A percentile compares a stretch with the other conserved stretches of the same genome.
Evolutionary conservation across 1,140 invertebrate genomes (phyloP).

Genomic region (Brachionus rotundiformis): DNA sequence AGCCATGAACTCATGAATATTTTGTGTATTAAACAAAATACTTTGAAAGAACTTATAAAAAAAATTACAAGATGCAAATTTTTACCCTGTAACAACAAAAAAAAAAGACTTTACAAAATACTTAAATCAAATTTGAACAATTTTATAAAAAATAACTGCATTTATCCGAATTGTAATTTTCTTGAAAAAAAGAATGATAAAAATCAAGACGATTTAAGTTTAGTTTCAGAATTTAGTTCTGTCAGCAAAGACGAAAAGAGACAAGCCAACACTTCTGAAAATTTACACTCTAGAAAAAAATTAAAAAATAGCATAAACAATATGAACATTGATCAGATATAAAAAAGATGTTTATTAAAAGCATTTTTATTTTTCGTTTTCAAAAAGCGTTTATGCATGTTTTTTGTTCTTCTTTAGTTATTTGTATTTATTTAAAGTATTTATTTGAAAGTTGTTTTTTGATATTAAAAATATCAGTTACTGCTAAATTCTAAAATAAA

Average conservation of each 20-base stretch:
- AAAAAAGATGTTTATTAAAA: too few relatives aligned
- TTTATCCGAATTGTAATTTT: not conserved
- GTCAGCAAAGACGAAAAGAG: not conserved
- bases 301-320: too few relatives aligned
- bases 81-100: not conserved
- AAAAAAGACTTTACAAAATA: not conserved
- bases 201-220: not conserved
- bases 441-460: too few relatives aligned
- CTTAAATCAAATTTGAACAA: not conserved
- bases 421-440: too few relatives aligned
- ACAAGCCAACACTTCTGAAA: not conserved
- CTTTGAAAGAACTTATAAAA: not conserved
- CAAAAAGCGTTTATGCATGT: too few relatives aligned
- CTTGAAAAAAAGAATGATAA: not conserved
- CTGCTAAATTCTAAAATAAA: too few relatives aligned
- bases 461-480: too few relatives aligned
- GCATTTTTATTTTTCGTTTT: too few relatives aligned
- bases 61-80: not conserved
- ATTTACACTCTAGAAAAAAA: too few relatives aligned
- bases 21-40: not conserved
- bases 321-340: too few relatives aligned
- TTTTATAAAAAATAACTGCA: not conserved
- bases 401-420: too few relatives aligned
- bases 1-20: not conserved
- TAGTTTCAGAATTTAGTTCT: not conserved